phyloP scores from a whole-genome alignment of 2,888 invertebrate species.

The Macrosoma leucophasiata region DNA sequence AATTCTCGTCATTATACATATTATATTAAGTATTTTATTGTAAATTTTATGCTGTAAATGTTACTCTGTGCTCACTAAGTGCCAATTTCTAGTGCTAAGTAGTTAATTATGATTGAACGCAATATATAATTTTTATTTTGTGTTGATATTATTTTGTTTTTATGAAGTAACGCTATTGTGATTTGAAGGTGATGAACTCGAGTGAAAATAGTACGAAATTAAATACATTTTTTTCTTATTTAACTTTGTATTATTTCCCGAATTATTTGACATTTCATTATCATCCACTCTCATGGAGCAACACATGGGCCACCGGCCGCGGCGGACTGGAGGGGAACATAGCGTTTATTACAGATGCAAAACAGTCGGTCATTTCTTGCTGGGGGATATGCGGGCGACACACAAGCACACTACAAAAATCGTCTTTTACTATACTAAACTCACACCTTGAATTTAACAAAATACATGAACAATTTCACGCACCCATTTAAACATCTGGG shows the following conservation, averaged over 20 bases:
- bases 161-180: constrained; percentile 41
- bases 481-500: too few species aligned
- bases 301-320: too few species aligned
- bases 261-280: too few species aligned
- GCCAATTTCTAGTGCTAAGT: constrained; percentile 63
- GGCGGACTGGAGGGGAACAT: too few species aligned
- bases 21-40: constrained; percentile 23
- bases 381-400: too few species aligned
- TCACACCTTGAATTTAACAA: too few species aligned
- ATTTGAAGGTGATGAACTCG: constrained; percentile 50
- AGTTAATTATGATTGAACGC: constrained; percentile 34
- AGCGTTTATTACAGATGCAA: too few species aligned
- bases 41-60: constrained; percentile 36
- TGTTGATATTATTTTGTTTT: constrained; percentile 34
- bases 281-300: too few species aligned
- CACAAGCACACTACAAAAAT: too few species aligned
- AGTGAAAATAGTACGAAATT: constrained; percentile 37
- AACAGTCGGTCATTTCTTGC: too few species aligned
- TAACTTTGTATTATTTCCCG: constrained; percentile 4
- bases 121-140: constrained; percentile 31
- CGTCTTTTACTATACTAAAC: too few species aligned
- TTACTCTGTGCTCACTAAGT: constrained; percentile 62
- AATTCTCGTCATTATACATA: constrained; percentile 32
- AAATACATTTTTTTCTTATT: constrained; percentile 37
- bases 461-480: too few species aligned